Percentiles rank a stretch among this genome's conserved stretches.
Conservation (phyloP, 2,797 vertebrate species). For the Diplodus puntazzo region DNA sequence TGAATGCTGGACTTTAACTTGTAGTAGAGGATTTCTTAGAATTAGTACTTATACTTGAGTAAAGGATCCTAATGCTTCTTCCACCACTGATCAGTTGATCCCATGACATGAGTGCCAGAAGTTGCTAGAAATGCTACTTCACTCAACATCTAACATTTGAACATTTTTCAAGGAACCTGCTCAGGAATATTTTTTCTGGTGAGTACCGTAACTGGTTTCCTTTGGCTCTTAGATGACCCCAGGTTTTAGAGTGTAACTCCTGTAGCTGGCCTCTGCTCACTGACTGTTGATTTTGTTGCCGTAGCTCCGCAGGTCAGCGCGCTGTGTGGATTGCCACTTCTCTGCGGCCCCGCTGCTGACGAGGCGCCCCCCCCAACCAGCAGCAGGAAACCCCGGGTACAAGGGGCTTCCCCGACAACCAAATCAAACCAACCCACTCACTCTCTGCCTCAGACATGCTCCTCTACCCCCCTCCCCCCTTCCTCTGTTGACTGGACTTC, state of each 20-base stretch:
- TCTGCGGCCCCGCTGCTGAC: conserved; percentile 51
- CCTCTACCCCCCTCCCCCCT: conserved; percentile 54
- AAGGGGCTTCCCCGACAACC: conserved; percentile 83
- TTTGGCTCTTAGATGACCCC: conserved; percentile 5
- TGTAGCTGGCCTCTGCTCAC: conserved; percentile 61
- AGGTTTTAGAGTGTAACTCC: conserved; percentile 23
- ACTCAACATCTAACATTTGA: not conserved
- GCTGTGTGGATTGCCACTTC: conserved; percentile 54
- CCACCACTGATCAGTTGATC: not conserved
- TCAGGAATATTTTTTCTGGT: conserved; percentile 1
- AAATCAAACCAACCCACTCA: conserved; percentile 70
- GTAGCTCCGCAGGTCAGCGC: conserved; percentile 66
- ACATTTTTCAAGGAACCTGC: conserved; percentile 2
- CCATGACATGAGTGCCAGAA: not conserved
- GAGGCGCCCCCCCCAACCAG: conserved; percentile 54
- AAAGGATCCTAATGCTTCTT: not conserved
- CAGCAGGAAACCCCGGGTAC: conserved; percentile 75
- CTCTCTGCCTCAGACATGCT: conserved; percentile 78
- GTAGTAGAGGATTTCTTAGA: too few species aligned
- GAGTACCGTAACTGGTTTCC: conserved; percentile 8
- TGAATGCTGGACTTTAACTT: too few species aligned
- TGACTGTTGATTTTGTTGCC: conserved; percentile 76
- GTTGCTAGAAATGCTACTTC: too few species aligned
- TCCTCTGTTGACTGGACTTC: conserved; percentile 77
- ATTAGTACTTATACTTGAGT: too few species aligned